phyloP scores from a whole-genome alignment of 2,888 invertebrate species.

The Mesochorus sp. region DNA sequence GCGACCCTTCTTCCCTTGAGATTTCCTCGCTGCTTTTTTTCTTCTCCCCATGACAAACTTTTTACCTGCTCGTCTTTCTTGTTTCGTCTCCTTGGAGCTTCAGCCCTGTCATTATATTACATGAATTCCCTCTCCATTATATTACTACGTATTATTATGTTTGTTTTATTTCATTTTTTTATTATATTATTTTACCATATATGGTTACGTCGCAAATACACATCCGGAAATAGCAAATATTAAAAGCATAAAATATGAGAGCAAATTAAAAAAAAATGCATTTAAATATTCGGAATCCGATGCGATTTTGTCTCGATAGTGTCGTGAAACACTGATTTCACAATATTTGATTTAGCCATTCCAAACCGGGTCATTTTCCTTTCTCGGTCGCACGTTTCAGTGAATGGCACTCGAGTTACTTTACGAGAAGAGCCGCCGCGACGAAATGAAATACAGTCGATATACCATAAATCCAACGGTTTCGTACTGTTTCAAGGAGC shows the following conservation, averaged over 20 bases:
- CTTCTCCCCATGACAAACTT: too few relatives aligned
- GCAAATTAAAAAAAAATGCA: too few relatives aligned
- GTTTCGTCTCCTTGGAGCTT: too few relatives aligned
- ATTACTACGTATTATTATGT: too few relatives aligned
- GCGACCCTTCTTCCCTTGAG: background rate
- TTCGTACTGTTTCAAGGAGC: slow-evolving; percentile 19
- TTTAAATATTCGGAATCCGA: background rate
- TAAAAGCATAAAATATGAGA: too few relatives aligned
- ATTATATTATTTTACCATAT: too few relatives aligned
- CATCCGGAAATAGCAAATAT: too few relatives aligned
- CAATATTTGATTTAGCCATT: background rate
- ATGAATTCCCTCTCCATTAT: too few relatives aligned
- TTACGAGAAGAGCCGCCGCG: slow-evolving; percentile 3
- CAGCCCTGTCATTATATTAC: too few relatives aligned
- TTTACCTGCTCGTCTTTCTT: too few relatives aligned
- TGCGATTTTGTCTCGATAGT: background rate
- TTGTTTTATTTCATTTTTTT: too few relatives aligned
- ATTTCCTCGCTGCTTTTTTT: background rate
- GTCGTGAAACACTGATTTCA: background rate
- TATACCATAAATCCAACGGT: slow-evolving; percentile 17
- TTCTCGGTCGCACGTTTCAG: slow-evolving; percentile 1
- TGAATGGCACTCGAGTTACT: slow-evolving; percentile 8
- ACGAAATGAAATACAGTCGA: slow-evolving; percentile 29
- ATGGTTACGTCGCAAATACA: too few relatives aligned
- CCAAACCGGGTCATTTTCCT: background rate